Evolutionary conservation across 2,113 vertebrate species (phyloP), one percentile per base, ranked within the genome.

Genomic region (Synchiropus splendidus): DNA sequence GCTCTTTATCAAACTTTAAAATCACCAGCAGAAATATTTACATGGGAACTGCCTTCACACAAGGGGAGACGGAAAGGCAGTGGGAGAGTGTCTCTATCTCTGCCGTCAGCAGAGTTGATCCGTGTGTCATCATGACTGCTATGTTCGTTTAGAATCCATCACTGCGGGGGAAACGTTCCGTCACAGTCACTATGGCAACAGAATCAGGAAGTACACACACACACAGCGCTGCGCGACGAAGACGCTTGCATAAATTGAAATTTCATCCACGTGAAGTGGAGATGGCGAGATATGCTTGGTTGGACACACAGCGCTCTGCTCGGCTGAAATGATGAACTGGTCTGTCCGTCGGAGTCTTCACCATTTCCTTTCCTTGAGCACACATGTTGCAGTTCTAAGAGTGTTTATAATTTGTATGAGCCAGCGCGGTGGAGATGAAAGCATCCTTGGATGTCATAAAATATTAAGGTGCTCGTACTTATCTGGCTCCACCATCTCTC

Each of bases 151-250:
- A 67, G 61, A 71, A 72, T 77, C 75, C 67, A 72, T 79, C 67
- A 71, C 63, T 54, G 62, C 64, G 50, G 59, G 50, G 67, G 59
- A 77, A 72, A 65, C 65, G 58, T 72, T 72, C 76, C 69, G 67
- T 73, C 55, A 42, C 73, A 50, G 74, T 85, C 59, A 47, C 79
- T 77, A 81, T 82, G 79, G 83, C 81, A 85, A 82, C 81, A 50
- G 58, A 75, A 73, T 74, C 76, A 74, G 76, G 68, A 80, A 79
- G 58, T 82, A 57, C 53, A 69, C 39, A 40, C 17, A 21, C 1
- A 40, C 13, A 43, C 14, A 43, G 10, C 4, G 6, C 27, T 31
- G 9, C 14, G 15, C 27, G 6, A 41, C 4, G 2, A 1, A 31
- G 2, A 31, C 11, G 10, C 14, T 6, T 31, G 3, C 14, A 15